These are phyloP conservation scores for Amblyopsis rosae DNA, from an alignment of 2,113 vertebrate genomes.

Conservation along the genomic window DNA sequence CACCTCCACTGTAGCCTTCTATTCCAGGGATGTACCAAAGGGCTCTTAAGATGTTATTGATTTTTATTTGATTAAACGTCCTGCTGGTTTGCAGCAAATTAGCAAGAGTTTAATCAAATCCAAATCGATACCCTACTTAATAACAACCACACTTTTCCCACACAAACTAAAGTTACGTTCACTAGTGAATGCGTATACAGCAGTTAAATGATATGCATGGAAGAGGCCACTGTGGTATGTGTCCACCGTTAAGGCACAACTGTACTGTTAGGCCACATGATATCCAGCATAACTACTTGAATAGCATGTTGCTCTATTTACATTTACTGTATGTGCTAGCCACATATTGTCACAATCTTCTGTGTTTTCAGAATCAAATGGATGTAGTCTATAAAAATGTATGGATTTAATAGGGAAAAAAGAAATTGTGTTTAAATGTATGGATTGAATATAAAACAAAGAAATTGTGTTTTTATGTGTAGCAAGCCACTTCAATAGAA, in stretches of 20 bases:
- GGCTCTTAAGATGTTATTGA: slow-evolving; percentile 79
- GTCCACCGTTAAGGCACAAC: not conserved
- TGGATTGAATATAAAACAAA: too few species aligned
- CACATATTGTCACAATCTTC: too few species aligned
- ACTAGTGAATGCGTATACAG: slow-evolving; percentile 54
- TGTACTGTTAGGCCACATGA: not conserved
- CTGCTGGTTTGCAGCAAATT: slow-evolving; percentile 81
- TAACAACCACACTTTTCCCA: slow-evolving; percentile 49
- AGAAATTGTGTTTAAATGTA: too few species aligned
- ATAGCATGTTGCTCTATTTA: too few species aligned
- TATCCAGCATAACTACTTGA: too few species aligned
- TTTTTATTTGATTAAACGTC: slow-evolving; percentile 85
- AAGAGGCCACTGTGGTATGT: not conserved
- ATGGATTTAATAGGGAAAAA: too few species aligned
- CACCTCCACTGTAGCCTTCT: slow-evolving; percentile 68
- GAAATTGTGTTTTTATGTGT: too few species aligned
- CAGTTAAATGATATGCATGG: slow-evolving; percentile 30
- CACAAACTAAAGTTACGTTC: slow-evolving; percentile 64
- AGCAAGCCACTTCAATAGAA: too few species aligned
- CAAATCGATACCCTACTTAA: slow-evolving; percentile 82
- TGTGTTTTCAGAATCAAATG: too few species aligned
- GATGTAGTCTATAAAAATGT: too few species aligned
- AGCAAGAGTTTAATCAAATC: slow-evolving; percentile 83
- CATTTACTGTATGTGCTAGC: too few species aligned
- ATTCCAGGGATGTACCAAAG: slow-evolving; percentile 72